Percentiles rank a stretch among this genome's conserved stretches.
These are phyloP conservation scores for Carettochelys insculpta DNA, from an alignment of 2,113 vertebrate genomes.

Conservation along the genomic window DNA sequence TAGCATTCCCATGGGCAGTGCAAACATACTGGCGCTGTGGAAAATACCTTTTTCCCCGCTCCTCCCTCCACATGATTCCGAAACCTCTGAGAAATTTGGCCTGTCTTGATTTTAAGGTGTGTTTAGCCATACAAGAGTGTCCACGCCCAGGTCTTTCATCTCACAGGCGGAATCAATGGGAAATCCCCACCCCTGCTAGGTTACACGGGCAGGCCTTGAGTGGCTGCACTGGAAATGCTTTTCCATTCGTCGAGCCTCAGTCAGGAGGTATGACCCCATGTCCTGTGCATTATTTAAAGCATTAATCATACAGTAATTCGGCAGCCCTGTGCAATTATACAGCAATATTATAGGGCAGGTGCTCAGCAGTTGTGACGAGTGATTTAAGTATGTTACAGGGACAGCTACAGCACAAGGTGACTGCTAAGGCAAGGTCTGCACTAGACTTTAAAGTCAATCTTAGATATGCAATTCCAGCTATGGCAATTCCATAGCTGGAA, in stretches of 20 bases:
- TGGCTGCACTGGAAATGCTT: neutral
- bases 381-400: slow-evolving; percentile 42
- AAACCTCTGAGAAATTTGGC: neutral
- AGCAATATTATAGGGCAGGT: slow-evolving; percentile 27
- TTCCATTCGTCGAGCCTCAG: slow-evolving; percentile 1
- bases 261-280: neutral
- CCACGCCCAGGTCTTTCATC: slow-evolving; percentile 27
- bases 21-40: neutral
- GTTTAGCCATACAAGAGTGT: neutral
- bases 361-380: slow-evolving; percentile 30
- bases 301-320: neutral
- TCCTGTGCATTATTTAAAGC: slow-evolving; percentile 24
- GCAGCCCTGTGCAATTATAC: slow-evolving; percentile 24
- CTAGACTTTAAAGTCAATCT: no score
- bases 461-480: no score
- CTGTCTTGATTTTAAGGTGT: neutral
- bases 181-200: neutral
- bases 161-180: neutral
- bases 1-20: neutral
- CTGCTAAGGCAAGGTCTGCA: no score
- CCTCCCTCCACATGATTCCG: neutral
- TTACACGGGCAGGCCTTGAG: neutral
- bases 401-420: neutral
- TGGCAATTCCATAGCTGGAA: no score
- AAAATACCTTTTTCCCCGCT: neutral